Base-by-base conservation (phyloP, 2,888 invertebrate genomes). In the Lochmaea capreae region DNA sequence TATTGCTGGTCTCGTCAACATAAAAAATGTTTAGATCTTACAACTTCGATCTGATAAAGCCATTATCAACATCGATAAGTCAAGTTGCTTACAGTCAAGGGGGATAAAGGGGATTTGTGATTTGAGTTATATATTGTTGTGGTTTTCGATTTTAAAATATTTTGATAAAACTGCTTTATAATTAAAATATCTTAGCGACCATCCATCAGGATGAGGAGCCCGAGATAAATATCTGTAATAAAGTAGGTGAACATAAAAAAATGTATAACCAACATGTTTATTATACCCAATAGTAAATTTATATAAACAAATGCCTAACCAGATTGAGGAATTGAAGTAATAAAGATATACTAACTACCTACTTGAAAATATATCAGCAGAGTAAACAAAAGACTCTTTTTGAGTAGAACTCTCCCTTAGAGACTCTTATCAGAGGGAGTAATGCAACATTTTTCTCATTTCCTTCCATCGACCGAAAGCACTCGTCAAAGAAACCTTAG, bases 31-130 rank as follows among this genome's bases (percentile, higher is more conserved):
- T 63, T 65, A 63, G 71, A 59, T 65, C 71, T 72, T 61, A 71
- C 62, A 65, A 74, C 71, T 61, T 71, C 65, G 74, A 71, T 74
- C 74, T 67, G 71, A 67, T 74, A 74, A 74, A 74, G 72, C 71
- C 67, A 22, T 62, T 69, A 61, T 70, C 16, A 68, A 63, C 71
- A 68, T 71, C 74, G 71, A 74, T 74, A 71, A 71, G 71, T 62
- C 43, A 70, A 65, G 54, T 70, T 16, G 62, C n/a, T 61, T 16
- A 61, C 33, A 39, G 16, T 62, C 11, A 26, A 65, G 33, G 43
- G 54, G 70, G 26, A 63, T 63, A 43, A 57, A 14, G 18, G 42
- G 57, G 52, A 49, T 70, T 63, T 70, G 54, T 63, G 39, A n/a
- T 18, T 9, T 33, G n/a, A n/a, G 42, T 52, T 26, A 69, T n/a